phyloP scores from a whole-genome alignment of 2,113 vertebrate species.

The Elephantulus edwardii region DNA sequence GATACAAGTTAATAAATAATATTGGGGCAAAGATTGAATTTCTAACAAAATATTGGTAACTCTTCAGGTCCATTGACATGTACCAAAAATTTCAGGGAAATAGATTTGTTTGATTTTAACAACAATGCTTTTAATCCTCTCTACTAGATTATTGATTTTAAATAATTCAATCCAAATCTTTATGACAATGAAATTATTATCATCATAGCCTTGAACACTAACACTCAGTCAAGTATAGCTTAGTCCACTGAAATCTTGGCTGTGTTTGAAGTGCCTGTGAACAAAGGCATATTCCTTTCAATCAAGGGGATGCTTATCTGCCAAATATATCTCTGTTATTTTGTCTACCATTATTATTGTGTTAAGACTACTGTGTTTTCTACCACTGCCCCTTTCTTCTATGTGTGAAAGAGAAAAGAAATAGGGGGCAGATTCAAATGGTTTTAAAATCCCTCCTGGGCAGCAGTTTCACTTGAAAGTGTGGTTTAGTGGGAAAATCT shows the following conservation, averaged over 20 bases:
- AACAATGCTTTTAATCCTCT: not conserved
- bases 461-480: slow-evolving; percentile 14
- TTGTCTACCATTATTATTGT: too few relatives aligned
- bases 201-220: not conserved
- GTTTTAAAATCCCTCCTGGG: not conserved
- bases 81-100: not conserved
- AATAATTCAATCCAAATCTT: not conserved
- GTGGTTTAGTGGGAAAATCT: slow-evolving; percentile 10
- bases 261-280: not conserved
- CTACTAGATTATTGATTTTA: not conserved
- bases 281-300: not conserved
- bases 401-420: slow-evolving; percentile 13
- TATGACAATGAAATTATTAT: slow-evolving; percentile 25
- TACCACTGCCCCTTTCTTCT: not conserved
- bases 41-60: not conserved
- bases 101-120: not conserved
- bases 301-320: slow-evolving; percentile 1
- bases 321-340: not conserved
- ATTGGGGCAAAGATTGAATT: not conserved
- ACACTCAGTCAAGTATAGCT: not conserved
- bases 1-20: not conserved
- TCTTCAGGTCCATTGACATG: not conserved
- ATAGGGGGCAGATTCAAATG: not conserved
- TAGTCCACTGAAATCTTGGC: not conserved
- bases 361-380: too few relatives aligned